Evolutionary conservation across 2,888 invertebrate species (phyloP).

Genomic region (Eristalis intricaria): DNA sequence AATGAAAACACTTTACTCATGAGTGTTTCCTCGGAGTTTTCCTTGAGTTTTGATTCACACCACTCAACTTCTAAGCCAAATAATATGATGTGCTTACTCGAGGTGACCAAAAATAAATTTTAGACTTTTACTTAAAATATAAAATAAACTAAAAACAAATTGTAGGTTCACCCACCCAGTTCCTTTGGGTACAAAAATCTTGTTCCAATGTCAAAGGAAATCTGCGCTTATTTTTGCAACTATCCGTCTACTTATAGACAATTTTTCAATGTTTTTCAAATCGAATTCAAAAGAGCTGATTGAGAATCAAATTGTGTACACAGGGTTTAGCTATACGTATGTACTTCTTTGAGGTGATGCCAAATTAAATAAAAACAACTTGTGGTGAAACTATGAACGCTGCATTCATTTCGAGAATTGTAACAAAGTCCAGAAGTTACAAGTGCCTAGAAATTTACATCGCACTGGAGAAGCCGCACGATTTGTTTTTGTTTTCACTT

Average conservation of each 20-base stretch:
- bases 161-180: too few species aligned
- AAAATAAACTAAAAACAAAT: too few species aligned
- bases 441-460: neutral
- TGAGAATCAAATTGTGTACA: neutral
- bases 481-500: neutral
- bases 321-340: neutral
- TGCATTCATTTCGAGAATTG: neutral
- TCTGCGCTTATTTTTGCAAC: neutral
- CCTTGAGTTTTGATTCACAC: too few species aligned
- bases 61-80: too few species aligned
- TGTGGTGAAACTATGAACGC: neutral
- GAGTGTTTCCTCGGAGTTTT: too few species aligned
- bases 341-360: constrained; percentile 33
- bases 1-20: too few species aligned
- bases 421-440: neutral
- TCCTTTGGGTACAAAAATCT: neutral
- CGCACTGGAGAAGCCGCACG: neutral
- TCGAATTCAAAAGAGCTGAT: neutral
- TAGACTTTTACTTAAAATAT: too few species aligned
- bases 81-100: too few species aligned
- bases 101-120: neutral
- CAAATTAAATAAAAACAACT: constrained; percentile 40
- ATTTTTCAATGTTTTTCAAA: neutral
- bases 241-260: neutral
- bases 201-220: neutral